phyloP scores from a whole-genome alignment of 2,113 vertebrate species.

The Semnopithecus entellus region DNA sequence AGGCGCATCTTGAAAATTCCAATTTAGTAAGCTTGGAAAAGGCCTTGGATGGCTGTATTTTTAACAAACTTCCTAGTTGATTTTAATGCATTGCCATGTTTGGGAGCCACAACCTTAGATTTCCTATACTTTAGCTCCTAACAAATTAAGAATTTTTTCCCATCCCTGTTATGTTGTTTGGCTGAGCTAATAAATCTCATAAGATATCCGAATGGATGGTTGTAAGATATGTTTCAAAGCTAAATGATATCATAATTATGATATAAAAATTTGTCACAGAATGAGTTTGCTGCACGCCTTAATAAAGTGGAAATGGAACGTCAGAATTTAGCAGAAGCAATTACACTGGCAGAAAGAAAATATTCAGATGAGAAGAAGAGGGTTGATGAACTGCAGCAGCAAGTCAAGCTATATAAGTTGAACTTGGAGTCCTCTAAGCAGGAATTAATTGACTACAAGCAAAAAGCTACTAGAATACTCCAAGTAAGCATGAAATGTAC shows the following conservation, averaged over 20 bases:
- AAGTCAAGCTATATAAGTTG: conserved; percentile 87
- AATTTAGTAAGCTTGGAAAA: not conserved
- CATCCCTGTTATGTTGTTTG: not conserved
- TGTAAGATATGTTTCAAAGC: conserved; percentile 20
- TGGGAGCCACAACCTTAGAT: not conserved
- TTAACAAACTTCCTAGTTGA: not conserved
- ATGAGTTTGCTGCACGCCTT: conserved; percentile 89
- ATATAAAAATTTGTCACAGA: conserved; percentile 83
- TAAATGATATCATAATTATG: not conserved
- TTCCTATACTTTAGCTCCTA: not conserved
- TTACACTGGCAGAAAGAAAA: conserved; percentile 90
- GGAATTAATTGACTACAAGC: conserved; percentile 95
- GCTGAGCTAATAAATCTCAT: not conserved
- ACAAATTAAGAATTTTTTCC: not conserved
- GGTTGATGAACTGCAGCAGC: conserved; percentile 92
- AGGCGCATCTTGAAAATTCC: not conserved
- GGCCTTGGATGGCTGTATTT: not conserved
- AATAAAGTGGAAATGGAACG: conserved; percentile 92
- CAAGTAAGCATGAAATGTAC: conserved; percentile 85
- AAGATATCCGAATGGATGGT: not conserved
- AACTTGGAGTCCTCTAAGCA: conserved; percentile 90
- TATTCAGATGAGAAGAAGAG: conserved; percentile 90
- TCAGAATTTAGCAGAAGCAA: conserved; percentile 92
- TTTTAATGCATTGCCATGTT: not conserved
- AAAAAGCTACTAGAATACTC: conserved; percentile 97